phyloP scores from a whole-genome alignment of 2,113 vertebrate genomes.

The Tinamus guttatus region DNA sequence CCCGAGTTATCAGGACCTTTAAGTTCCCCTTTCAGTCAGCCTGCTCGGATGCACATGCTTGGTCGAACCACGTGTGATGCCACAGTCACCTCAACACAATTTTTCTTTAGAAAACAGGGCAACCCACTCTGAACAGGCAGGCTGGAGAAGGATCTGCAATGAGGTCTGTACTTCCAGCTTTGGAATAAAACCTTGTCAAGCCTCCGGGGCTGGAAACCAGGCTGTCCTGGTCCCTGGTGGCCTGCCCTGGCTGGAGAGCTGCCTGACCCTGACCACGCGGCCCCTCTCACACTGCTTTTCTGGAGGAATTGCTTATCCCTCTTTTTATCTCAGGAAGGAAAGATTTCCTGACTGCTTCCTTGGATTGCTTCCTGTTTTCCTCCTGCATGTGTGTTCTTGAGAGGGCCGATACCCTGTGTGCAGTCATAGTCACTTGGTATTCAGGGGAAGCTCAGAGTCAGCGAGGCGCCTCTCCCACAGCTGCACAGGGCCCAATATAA shows the following conservation, averaged over 20 bases:
- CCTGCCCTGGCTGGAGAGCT: background rate
- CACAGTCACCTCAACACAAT: background rate
- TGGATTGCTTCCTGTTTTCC: conserved; percentile 19
- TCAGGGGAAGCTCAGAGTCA: conserved; percentile 58
- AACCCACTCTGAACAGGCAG: background rate
- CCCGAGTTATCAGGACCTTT: no score
- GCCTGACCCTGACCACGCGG: background rate
- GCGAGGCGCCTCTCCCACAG: conserved; percentile 64
- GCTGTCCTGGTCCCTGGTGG: background rate
- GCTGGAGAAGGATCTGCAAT: background rate
- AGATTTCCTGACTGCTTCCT: background rate
- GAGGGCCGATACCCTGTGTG: background rate
- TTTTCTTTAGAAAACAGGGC: background rate
- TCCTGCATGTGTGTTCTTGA: background rate
- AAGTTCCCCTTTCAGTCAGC: no score
- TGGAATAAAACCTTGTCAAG: background rate
- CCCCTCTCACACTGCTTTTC: background rate
- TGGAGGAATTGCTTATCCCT: background rate
- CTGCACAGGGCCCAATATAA: conserved; percentile 66
- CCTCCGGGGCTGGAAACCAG: background rate
- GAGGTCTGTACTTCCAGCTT: background rate
- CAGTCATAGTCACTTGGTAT: conserved; percentile 59
- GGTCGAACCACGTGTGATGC: background rate
- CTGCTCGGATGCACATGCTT: no score
- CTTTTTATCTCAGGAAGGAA: background rate